These are phyloP conservation scores for Cyanoramphus novaezelandiae DNA, from an alignment of 2,113 vertebrate genomes.

Conservation along the genomic window DNA sequence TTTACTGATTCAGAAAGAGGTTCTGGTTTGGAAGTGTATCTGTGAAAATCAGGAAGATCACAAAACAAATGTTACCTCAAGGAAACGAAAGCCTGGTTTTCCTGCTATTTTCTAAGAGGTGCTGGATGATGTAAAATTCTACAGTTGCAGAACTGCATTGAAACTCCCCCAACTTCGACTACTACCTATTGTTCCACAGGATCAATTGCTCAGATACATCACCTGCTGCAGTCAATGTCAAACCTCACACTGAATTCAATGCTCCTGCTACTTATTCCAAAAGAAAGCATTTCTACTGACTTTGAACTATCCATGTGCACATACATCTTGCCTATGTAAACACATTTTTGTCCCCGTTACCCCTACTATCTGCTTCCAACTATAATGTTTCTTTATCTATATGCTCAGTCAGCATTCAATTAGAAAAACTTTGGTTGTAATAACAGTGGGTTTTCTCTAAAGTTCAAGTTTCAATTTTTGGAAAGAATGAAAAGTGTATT, in stretches of 20 bases:
- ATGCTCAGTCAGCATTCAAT: neutral
- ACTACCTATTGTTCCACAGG: neutral
- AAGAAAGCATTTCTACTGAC: slow-evolving; percentile 8
- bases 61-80: neutral
- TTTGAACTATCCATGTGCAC: neutral
- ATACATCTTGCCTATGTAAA: slow-evolving; percentile 6
- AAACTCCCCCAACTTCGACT: neutral
- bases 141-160: neutral
- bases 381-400: neutral
- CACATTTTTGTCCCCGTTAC: neutral
- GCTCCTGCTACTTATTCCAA: slow-evolving; percentile 12
- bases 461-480: neutral
- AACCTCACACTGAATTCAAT: neutral
- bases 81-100: neutral
- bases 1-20: neutral
- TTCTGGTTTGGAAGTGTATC: neutral
- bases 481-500: neutral
- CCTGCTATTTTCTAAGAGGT: neutral
- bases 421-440: neutral
- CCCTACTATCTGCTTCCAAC: neutral
- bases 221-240: neutral
- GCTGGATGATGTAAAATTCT: neutral
- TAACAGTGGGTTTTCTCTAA: neutral
- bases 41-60: neutral
- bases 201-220: slow-evolving; percentile 11